Evolutionary conservation across 2,888 invertebrate species (phyloP).

Genomic region (Vannuccia rotundouncinata): DNA sequence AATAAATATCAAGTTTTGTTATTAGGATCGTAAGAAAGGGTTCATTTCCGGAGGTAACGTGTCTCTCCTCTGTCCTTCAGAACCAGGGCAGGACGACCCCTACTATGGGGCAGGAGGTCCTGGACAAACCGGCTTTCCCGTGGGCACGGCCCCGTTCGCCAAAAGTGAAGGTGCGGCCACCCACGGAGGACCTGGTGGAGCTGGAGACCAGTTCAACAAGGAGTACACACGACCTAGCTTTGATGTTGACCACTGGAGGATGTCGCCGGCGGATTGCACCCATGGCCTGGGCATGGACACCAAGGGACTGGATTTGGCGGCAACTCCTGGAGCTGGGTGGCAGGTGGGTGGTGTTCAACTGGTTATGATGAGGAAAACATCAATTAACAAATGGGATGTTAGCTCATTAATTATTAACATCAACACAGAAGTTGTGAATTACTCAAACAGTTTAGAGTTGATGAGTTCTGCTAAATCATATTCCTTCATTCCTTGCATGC

Average conservation of each 20-base stretch:
- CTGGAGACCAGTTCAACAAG: not conserved
- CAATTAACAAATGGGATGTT: no score
- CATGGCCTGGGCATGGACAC: constrained; percentile 27
- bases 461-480: no score
- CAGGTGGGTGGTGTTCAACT: constrained; percentile 4
- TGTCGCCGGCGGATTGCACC: constrained; percentile 29
- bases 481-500: no score
- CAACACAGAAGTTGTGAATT: not conserved
- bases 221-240: constrained; percentile 11
- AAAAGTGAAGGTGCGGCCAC: not conserved
- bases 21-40: no score
- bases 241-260: constrained; percentile 7
- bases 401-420: not conserved
- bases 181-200: not conserved
- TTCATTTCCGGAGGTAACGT: no score
- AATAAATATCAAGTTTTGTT: no score
- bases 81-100: not conserved
- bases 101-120: not conserved
- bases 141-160: constrained; percentile 22
- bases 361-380: not conserved
- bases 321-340: constrained; percentile 31
- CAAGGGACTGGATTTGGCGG: constrained; percentile 34
- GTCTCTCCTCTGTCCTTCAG: no score
- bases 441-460: not conserved
- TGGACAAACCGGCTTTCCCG: not conserved